phyloP scores from a whole-genome alignment of 1,140 invertebrate species.

The Drosophila sechellia region DNA sequence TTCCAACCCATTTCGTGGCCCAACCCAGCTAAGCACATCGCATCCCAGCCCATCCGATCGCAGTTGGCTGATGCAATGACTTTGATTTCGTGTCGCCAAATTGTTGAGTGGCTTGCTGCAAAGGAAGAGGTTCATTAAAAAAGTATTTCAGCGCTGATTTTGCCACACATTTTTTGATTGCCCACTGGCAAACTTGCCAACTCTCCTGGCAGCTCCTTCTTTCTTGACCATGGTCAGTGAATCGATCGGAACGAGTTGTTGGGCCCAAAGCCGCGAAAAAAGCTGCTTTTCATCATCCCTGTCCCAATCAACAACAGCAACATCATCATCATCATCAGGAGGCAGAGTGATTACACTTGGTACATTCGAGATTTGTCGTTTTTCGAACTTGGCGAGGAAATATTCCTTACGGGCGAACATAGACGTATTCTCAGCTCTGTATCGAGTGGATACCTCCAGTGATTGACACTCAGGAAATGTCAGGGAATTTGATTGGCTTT shows the following conservation, averaged over 20 bases:
- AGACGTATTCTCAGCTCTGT: neutral
- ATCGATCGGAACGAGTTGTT: constrained; percentile 67
- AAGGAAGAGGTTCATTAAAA: constrained; percentile 81
- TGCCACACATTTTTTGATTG: constrained; percentile 80
- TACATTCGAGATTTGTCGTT: constrained; percentile 53
- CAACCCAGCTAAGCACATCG: constrained; percentile 6
- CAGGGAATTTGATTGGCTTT: constrained; percentile 77
- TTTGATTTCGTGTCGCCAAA: constrained; percentile 81
- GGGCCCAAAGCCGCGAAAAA: constrained; percentile 46
- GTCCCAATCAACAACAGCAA: constrained; percentile 1
- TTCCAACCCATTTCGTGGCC: constrained; percentile 32
- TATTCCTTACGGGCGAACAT: constrained; percentile 21
- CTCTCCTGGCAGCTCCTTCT: constrained; percentile 11
- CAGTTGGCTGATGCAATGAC: constrained; percentile 58
- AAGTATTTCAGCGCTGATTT: constrained; percentile 78
- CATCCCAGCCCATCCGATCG: constrained; percentile 3
- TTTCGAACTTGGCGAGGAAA: constrained; percentile 24
- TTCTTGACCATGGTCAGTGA: constrained; percentile 57
- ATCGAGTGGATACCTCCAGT: constrained; percentile 54
- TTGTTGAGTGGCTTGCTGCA: constrained; percentile 45
- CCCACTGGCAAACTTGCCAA: constrained; percentile 29
- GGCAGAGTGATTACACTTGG: constrained; percentile 55
- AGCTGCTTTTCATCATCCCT: constrained; percentile 36
- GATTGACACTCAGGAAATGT: constrained; percentile 82
- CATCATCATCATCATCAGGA: constrained; percentile 21